These are phyloP conservation scores for Gambusia holbrooki DNA, from an alignment of 2,113 vertebrate genomes.

Conservation along the genomic window DNA sequence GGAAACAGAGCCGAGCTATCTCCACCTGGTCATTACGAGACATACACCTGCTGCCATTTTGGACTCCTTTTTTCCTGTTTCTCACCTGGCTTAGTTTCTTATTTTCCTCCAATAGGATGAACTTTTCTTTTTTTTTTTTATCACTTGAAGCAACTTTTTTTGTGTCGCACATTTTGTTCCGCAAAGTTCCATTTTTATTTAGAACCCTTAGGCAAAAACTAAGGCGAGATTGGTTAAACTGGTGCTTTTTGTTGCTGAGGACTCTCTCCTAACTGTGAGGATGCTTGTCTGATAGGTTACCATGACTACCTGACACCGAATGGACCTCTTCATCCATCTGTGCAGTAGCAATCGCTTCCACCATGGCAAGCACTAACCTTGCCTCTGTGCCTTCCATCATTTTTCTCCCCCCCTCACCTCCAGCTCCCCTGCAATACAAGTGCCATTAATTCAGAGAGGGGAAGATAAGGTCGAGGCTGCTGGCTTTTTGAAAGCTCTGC, in stretches of 20 bases:
- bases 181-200: neutral
- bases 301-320: conserved; percentile 65
- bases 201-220: conserved; percentile 8
- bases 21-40: conserved; percentile 69
- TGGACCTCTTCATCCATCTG: conserved; percentile 64
- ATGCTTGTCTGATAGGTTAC: conserved; percentile 55
- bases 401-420: neutral
- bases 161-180: neutral
- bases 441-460: conserved; percentile 36
- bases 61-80: neutral
- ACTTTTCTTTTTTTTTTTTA: conserved; percentile 14
- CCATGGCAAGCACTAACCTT: conserved; percentile 41
- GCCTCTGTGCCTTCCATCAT: conserved; percentile 30
- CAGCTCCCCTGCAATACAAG: conserved; percentile 29
- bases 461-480: conserved; percentile 54
- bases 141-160: neutral
- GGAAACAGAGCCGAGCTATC: conserved; percentile 52
- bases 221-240: conserved; percentile 38
- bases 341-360: conserved; percentile 55
- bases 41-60: conserved; percentile 65
- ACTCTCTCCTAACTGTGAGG: conserved; percentile 33
- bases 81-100: conserved; percentile 9
- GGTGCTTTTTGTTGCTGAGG: conserved; percentile 29
- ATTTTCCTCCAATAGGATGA: conserved; percentile 30
- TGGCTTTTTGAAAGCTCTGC: conserved; percentile 38